phyloP scores from a whole-genome alignment of 2,797 vertebrate species.

The Gymnopithys bicolor region DNA sequence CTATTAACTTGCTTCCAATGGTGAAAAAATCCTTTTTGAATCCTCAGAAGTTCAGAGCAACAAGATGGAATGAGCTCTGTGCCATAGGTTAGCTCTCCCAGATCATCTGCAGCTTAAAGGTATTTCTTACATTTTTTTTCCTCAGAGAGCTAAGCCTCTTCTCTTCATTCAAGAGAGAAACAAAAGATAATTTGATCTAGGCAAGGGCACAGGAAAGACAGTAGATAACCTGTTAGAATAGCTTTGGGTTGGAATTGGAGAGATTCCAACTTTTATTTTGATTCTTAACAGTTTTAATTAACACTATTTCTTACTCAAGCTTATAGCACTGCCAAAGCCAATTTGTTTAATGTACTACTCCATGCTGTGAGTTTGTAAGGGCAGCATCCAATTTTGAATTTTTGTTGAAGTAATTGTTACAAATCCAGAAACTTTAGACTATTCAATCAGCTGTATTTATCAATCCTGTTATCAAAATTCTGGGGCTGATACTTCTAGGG shows the following conservation, averaged over 20 bases:
- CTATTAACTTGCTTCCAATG: conserved; percentile 20
- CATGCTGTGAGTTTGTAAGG: not conserved
- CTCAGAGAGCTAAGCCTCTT: not conserved
- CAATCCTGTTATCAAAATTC: not conserved
- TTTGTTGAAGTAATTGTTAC: not conserved
- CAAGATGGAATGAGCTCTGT: not conserved
- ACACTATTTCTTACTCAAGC: not conserved
- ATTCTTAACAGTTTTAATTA: conserved; percentile 18
- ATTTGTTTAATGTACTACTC: not conserved
- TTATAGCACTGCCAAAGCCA: not conserved
- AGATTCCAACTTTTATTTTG: not conserved
- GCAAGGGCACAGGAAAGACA: conserved; percentile 9
- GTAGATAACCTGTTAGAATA: not conserved
- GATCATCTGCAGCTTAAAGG: conserved; percentile 37
- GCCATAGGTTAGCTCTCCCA: not conserved
- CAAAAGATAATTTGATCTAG: not conserved
- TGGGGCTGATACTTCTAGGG: not conserved
- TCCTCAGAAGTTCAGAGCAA: not conserved
- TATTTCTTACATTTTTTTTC: not conserved
- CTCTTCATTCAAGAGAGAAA: not conserved
- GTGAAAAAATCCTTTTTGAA: conserved; percentile 38
- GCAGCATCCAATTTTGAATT: not conserved
- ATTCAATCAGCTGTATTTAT: not conserved
- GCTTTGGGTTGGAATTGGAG: not conserved
- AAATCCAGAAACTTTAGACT: not conserved